A percentile compares a stretch with the other conserved stretches of the same genome.
phyloP scores from a whole-genome alignment of 1,140 invertebrate species.

The Nasonia vitripennis region DNA sequence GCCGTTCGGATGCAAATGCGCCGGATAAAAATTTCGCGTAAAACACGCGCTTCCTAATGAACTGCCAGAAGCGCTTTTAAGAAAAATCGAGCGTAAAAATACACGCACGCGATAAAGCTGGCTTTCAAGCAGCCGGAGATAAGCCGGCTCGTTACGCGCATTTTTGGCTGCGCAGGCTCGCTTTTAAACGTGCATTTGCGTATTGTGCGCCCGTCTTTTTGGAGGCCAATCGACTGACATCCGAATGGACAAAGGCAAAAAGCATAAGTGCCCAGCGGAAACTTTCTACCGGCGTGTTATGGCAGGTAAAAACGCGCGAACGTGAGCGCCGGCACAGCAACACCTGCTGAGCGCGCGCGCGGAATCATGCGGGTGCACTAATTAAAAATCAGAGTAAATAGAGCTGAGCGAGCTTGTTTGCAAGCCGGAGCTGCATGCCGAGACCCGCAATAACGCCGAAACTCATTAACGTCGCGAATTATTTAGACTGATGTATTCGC shows the following conservation, averaged over 20 bases:
- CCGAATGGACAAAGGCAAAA: neutral
- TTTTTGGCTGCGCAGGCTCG: no score
- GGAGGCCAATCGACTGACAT: neutral
- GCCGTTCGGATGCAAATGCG: conserved; percentile 2
- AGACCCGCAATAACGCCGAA: no score
- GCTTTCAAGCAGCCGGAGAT: no score
- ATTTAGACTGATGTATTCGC: no score
- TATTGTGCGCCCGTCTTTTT: neutral
- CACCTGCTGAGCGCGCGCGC: neutral
- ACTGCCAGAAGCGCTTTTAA: neutral
- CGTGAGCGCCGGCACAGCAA: neutral
- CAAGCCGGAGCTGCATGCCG: neutral
- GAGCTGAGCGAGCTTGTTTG: neutral
- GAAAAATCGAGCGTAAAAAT: neutral
- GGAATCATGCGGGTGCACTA: conserved; percentile 15
- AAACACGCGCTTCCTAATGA: conserved; percentile 11
- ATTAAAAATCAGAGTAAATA: conserved; percentile 25
- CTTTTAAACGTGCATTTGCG: neutral
- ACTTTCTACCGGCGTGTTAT: neutral
- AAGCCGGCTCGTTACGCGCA: no score
- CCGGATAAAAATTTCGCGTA: conserved; percentile 22
- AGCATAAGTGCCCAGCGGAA: neutral
- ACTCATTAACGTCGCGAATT: no score
- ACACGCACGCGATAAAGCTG: no score
- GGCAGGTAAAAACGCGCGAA: neutral